Evolutionary conservation across 1,140 invertebrate genomes (phyloP).

Genomic region (Eurosta solidaginis): DNA sequence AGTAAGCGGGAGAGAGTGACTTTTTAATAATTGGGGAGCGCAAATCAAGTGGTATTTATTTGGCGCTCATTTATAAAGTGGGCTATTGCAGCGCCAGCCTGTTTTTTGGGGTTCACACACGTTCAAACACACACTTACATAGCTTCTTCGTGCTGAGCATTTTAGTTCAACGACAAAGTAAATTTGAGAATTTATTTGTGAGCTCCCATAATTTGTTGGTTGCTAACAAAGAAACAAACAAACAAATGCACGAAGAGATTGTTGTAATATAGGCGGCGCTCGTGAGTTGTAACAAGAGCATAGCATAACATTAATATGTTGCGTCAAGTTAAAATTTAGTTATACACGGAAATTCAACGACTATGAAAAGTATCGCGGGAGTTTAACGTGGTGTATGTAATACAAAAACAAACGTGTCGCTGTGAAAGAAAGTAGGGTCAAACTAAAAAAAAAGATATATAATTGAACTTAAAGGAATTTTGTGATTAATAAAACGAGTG

Average conservation of each 20-base stretch:
- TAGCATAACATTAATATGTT: constrained; percentile 15
- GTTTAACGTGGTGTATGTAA: background rate
- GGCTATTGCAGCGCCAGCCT: background rate
- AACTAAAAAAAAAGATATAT: background rate
- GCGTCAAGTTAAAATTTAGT: background rate
- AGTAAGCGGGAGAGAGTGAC: background rate
- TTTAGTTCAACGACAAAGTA: background rate
- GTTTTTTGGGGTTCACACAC: background rate
- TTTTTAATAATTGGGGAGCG: background rate
- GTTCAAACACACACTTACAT: too few species aligned
- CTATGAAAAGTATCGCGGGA: background rate
- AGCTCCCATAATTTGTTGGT: background rate
- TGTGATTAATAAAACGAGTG: too few species aligned
- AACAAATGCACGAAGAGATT: background rate
- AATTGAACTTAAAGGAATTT: background rate
- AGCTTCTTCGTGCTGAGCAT: background rate
- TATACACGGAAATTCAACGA: background rate
- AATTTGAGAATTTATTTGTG: constrained; percentile 3
- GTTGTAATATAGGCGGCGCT: background rate
- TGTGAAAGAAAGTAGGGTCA: background rate
- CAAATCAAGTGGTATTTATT: background rate
- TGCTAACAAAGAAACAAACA: background rate
- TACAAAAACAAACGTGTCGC: constrained; percentile 17
- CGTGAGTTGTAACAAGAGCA: too few species aligned
- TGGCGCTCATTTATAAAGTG: background rate